Evolutionary conservation across 2,888 invertebrate species (phyloP).

Genomic region (Eretmocerus hayati): DNA sequence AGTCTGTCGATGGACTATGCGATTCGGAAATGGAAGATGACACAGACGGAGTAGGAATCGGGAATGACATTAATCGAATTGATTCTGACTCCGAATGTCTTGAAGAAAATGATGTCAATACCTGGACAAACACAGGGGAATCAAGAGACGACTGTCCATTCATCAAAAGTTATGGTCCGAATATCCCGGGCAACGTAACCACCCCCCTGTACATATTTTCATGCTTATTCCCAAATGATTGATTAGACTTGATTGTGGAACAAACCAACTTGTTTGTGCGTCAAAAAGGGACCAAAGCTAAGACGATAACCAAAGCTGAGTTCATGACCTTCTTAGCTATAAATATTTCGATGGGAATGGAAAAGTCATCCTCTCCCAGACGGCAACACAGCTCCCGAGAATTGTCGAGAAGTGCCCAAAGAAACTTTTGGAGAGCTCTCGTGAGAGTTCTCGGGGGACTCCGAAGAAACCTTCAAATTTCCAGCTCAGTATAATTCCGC

Average conservation of each 20-base stretch:
- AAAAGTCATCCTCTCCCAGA: not conserved
- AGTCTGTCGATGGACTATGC: not conserved
- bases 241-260: constrained; percentile 1
- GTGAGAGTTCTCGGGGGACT: no score
- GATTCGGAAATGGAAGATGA: not conserved
- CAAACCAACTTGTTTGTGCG: constrained; percentile 1
- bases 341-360: constrained; percentile 2
- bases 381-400: no score
- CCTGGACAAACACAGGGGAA: not conserved
- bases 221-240: not conserved
- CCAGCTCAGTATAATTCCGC: no score
- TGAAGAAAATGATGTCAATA: not conserved
- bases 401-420: no score
- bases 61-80: not conserved
- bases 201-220: not conserved
- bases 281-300: not conserved
- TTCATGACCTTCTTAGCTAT: not conserved
- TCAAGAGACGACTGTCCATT: not conserved
- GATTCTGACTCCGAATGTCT: not conserved
- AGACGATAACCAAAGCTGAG: not conserved
- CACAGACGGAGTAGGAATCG: not conserved
- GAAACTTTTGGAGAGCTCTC: no score
- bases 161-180: not conserved
- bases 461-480: no score
- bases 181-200: not conserved